Evolutionary conservation across 1,140 invertebrate genomes (phyloP), one percentile per base, ranked within the genome.

Genomic region (Hypothenemus hampei): DNA sequence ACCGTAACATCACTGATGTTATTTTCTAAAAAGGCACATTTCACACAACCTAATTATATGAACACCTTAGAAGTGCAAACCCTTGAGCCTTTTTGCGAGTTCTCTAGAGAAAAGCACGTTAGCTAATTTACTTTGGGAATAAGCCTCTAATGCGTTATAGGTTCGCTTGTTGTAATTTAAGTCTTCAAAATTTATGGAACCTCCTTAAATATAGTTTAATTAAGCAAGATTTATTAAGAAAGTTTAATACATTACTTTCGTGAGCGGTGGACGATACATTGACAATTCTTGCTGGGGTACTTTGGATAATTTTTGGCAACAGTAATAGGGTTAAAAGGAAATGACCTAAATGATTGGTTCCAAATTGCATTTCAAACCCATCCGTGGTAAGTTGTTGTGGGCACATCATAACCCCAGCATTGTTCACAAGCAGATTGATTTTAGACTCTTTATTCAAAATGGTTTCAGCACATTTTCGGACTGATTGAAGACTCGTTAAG

Each of bases 311-410:
- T 63, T 75, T 78, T 3, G 78, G 78, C 44, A 95, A 61, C 1
- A 97, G 69, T 11, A 96, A 69, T 52, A 82, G 76, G 0, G 91
- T 94, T 0, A 96, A 73, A 21, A 93, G 74, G 66, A 93, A 94
- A 64, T 93, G 91, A 0, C 88, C 88, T 41, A 91, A 70, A 69
- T 91, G 82, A 69, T 91, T 91, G 0, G 83, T 81, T 11, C 83
- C 86, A 13, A 91, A 73, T 57, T 91, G 85, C 44, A 78, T 78
- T 68, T 95, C 93, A 66, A 86, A 86, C 1, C 89, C 89, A 63
- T 94, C 89, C 53, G 79, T 79, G 0, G 84, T 86, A 51, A 78
- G 77, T 31, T 64, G 39, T 51, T 79, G 72, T 0, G 84, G 87
- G 52, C 79, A 83, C 72, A 80, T 77, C 81, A 86, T 89, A 0